Conservation (phyloP, 2,113 vertebrate genomes). For the Caretta caretta region DNA sequence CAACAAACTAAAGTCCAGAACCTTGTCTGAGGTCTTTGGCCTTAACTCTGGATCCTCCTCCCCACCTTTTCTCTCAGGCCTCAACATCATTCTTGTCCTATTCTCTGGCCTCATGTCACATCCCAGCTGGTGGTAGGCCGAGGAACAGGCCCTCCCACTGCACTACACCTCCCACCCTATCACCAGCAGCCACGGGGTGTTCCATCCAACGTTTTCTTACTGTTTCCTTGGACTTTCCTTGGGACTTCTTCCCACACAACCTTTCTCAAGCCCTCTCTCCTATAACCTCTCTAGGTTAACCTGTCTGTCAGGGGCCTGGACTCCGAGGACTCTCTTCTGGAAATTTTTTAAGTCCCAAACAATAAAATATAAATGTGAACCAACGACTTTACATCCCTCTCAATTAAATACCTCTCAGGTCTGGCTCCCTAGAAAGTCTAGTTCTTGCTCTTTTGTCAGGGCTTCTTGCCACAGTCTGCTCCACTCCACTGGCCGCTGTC, state of each 20-base stretch:
- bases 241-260: neutral
- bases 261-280: neutral
- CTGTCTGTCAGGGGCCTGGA: neutral
- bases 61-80: too few relatives aligned
- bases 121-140: neutral
- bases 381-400: neutral
- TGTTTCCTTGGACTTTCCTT: neutral
- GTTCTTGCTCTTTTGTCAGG: neutral
- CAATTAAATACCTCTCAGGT: neutral
- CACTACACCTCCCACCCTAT: neutral
- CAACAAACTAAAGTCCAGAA: neutral
- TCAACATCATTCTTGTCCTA: too few relatives aligned
- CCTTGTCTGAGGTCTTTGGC: neutral
- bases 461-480: neutral
- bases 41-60: neutral
- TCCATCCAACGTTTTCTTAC: neutral
- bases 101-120: neutral
- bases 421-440: neutral
- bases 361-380: neutral
- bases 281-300: neutral
- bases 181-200: neutral
- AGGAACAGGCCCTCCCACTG: neutral
- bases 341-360: neutral
- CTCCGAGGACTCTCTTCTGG: neutral
- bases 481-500: neutral